phyloP scores from a whole-genome alignment of 2,888 invertebrate genomes.

The Spisula solida region DNA sequence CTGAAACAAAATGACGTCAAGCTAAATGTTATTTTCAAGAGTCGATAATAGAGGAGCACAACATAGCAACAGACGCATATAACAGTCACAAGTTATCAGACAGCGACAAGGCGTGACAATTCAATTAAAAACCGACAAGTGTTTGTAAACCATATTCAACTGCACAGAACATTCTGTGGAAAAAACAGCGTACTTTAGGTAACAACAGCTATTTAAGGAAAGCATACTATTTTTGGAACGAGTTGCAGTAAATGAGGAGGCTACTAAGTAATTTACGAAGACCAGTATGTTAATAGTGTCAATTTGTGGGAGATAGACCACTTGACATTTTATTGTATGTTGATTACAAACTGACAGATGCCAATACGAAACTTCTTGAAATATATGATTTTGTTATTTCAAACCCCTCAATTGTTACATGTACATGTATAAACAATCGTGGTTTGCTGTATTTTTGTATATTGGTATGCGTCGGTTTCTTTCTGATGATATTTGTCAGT shows the following conservation, averaged over 20 bases:
- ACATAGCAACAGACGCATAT: not conserved
- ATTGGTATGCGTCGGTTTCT: too few species aligned
- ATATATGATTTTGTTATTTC: too few species aligned
- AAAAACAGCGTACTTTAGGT: not conserved
- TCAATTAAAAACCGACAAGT: constrained; percentile 17
- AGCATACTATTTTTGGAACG: not conserved
- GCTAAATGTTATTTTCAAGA: constrained; percentile 16
- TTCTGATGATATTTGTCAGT: too few species aligned
- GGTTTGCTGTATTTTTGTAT: too few species aligned
- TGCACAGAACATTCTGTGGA: not conserved
- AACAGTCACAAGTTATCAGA: not conserved
- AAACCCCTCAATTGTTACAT: too few species aligned
- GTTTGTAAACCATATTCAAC: constrained; percentile 4
- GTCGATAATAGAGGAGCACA: not conserved
- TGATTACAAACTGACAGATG: too few species aligned
- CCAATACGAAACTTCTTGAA: too few species aligned
- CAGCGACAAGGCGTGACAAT: not conserved
- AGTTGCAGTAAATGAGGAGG: not conserved
- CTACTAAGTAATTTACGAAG: not conserved
- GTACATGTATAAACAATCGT: too few species aligned
- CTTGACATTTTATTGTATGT: too few species aligned
- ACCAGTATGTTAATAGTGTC: not conserved
- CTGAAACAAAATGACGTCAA: constrained; percentile 11
- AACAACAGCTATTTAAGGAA: not conserved
- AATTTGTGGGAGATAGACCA: too few species aligned